Evolutionary conservation across 2,888 invertebrate genomes (phyloP), one percentile per base, ranked within the genome.

Genomic region (Diaperis boleti): DNA sequence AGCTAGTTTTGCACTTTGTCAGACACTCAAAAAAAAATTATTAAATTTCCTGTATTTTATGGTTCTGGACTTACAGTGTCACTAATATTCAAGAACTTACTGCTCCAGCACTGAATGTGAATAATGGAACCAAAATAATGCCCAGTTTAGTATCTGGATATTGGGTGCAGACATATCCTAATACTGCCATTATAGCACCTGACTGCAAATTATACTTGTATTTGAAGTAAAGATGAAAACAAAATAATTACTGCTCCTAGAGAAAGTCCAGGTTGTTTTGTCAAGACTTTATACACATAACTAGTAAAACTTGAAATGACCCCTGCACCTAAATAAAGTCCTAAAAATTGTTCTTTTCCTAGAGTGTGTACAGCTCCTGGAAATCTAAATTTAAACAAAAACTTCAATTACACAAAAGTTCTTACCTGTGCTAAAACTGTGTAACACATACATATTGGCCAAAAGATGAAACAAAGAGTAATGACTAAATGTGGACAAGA

Each of bases 391-490:
- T 20, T 20, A 4, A 6, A 20, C 20, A 4, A 20, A 20, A 3
- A 20, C 20, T 20, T 20, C 6, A 20, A 20, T 20, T 4, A 20
- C 6, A 6, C 4, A 20, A 20, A n/a, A n/a, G n/a, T 17, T 7
- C 10, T 62, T 80, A 85, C 85, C 82, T 70, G 85, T 82, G 59
- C 85, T 88, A 77, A 96, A 96, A 77, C 92, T 94, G 80, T 94
- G 92, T 17, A 98, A 83, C 35, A 96, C 98, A 83, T 93, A 97
- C 98, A 99, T 98, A 82, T 99, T 99, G 54, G 92, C 90, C 70
- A 89, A 89, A 62, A 98, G 85, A 83, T 98, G 98, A 67, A 95
- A 82, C 29, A 88, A 81, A 1, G 92, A 92, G 75, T 92, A 91
- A 80, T 98, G 98, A 75, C 97, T 98, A 82, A 98, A 98, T 22